phyloP scores from a whole-genome alignment of 2,797 vertebrate genomes.

The Smutsia gigantea region DNA sequence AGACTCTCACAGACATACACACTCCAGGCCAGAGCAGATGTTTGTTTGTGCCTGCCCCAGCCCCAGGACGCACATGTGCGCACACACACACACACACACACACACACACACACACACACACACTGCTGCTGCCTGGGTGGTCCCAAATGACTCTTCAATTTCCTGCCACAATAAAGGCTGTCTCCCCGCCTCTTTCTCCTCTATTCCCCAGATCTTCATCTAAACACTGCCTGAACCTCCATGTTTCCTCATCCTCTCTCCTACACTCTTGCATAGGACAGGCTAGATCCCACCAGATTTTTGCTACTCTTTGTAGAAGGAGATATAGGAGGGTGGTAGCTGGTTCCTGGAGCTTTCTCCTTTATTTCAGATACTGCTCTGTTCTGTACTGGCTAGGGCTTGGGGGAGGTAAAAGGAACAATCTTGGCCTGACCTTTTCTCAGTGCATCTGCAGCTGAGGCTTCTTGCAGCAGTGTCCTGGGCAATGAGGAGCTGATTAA shows the following conservation, averaged over 20 bases:
- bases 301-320: not conserved
- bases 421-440: not conserved
- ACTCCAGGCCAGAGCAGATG: constrained; percentile 69
- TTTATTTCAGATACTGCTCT: not conserved
- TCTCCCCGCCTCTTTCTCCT: constrained; percentile 85
- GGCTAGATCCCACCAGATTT: not conserved
- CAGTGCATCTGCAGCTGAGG: not conserved
- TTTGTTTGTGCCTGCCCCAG: constrained; percentile 75
- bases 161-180: constrained; percentile 95
- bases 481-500: not conserved
- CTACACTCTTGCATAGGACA: not conserved
- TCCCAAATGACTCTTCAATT: constrained; percentile 97
- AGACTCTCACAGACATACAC: not conserved
- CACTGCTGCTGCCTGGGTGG: constrained; percentile 94
- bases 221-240: constrained; percentile 1
- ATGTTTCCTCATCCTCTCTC: not conserved
- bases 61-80: constrained; percentile 80
- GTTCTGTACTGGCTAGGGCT: not conserved
- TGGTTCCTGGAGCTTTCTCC: not conserved
- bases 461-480: not conserved
- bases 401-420: not conserved
- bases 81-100: constrained; percentile 46
- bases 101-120: constrained; percentile 73
- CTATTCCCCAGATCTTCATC: constrained; percentile 26
- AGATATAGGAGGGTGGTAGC: not conserved